Evolutionary conservation across 2,113 vertebrate genomes (phyloP), one percentile per base, ranked within the genome.

Genomic region (Ia io): DNA sequence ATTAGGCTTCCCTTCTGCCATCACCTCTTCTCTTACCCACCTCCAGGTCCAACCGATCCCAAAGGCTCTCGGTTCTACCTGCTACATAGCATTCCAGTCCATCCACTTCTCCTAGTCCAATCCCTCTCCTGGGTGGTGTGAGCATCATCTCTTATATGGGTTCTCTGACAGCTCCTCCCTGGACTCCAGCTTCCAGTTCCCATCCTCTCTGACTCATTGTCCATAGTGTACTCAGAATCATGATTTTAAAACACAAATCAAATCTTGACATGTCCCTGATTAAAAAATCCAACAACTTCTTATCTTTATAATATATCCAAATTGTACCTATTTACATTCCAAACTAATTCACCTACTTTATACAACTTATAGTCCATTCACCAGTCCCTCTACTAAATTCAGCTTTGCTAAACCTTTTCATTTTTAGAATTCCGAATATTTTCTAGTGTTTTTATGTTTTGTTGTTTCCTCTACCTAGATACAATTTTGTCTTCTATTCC

Each of bases 1-100:
- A 35, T 16, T 23, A 23, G 4, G 16, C 23, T 16, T 53, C 44
- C 47, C 42, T 37, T 49, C 40, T 20, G 8, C 25, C 1, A 0
- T 22, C n/a, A 28, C 11, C 76, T 90, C 20, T 40, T 32, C 37
- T 67, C 70, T 67, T n/a, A 17, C 4, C 76, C 16, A 44, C 7
- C 40, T 67, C 13, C 56, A 30, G 18, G 5, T 1, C 9, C 40
- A 25, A 14, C 2, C 0, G 17, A 17, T 51, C 4, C 90, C 53
- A 65, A 23, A 3, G 1, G 2, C 37, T 20, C 23, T 53, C 16
- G 5, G 0, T 11, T 20, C 35, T 23, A 4, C 47, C 61, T n/a
- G 20, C 8, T 4, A 12, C 5, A 10, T 0, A 1, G 20, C 10
- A 28, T 35, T 3, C 35, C 37, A 47, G 5, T 0, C 23, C 7